Percentiles rank a stretch among this genome's conserved stretches.
phyloP scores from a whole-genome alignment of 2,888 invertebrate genomes.

The Thecocarcelia acutangulata region DNA sequence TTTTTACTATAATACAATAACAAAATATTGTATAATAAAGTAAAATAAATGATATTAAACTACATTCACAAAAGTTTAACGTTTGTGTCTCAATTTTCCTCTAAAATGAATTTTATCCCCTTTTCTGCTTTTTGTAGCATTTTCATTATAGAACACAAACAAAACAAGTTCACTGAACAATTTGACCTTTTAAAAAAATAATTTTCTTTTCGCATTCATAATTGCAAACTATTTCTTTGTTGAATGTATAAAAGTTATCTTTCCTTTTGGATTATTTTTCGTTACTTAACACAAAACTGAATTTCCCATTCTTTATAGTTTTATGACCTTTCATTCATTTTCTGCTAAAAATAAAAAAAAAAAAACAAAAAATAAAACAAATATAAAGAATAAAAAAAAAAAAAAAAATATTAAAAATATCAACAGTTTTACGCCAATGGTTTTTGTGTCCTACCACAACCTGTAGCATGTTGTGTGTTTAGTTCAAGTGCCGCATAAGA shows the following conservation, averaged over 20 bases:
- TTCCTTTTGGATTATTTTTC: conserved; percentile 11
- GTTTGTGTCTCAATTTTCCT: no score
- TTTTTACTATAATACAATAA: no score
- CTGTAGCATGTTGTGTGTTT: conserved; percentile 70
- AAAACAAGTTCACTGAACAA: conserved; percentile 47
- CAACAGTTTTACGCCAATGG: conserved; percentile 57
- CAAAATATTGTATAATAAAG: no score
- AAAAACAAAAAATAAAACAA: conserved; percentile 12
- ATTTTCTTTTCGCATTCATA: conserved; percentile 37
- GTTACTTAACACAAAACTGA: conserved; percentile 21
- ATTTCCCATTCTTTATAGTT: conserved; percentile 51
- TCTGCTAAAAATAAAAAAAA: conserved; percentile 39
- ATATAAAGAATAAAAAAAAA: conserved; percentile 4
- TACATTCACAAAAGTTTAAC: no score
- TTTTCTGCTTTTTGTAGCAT: neutral
- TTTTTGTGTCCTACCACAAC: conserved; percentile 70
- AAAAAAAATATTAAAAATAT: conserved; percentile 7
- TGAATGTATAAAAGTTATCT: conserved; percentile 14
- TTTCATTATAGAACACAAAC: neutral
- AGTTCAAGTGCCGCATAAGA: conserved; percentile 47
- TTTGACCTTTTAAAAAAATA: conserved; percentile 48
- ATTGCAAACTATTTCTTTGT: conserved; percentile 44
- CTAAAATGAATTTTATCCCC: neutral
- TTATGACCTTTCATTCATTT: conserved; percentile 50
- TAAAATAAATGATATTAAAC: no score